These are phyloP conservation scores for Sciurus carolinensis DNA, from an alignment of 2,797 vertebrate species.

Conservation along the genomic window DNA sequence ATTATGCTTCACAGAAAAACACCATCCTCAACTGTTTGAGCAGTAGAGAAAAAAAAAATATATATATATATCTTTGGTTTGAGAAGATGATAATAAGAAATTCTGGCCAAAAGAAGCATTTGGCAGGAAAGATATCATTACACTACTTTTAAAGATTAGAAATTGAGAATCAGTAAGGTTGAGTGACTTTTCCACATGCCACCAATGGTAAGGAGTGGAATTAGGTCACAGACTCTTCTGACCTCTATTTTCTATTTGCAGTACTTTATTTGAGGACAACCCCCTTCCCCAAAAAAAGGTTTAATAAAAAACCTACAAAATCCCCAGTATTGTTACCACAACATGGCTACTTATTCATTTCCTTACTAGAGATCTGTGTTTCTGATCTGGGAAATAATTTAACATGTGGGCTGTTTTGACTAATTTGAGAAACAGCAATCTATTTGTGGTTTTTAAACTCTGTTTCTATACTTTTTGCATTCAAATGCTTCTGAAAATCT, in stretches of 20 bases:
- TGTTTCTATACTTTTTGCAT: constrained; percentile 35
- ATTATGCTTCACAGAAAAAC: background rate
- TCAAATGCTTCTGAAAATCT: constrained; percentile 68
- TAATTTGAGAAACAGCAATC: background rate
- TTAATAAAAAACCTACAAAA: background rate
- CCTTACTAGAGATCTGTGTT: background rate
- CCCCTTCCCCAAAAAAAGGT: background rate
- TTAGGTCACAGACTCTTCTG: background rate
- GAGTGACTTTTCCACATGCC: background rate
- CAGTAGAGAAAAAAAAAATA: background rate
- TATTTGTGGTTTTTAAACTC: constrained; percentile 10
- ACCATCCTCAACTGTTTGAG: background rate
- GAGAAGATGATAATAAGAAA: constrained; percentile 45
- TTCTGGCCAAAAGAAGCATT: background rate
- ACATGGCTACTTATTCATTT: background rate
- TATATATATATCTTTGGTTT: background rate
- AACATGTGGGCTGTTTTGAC: background rate
- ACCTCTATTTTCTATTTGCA: background rate
- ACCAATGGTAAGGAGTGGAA: background rate
- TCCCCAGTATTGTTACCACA: background rate
- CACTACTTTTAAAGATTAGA: constrained; percentile 1
- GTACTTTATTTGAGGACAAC: background rate
- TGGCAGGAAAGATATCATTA: background rate
- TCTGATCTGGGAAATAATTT: constrained; percentile 11
- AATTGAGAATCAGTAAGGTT: background rate